Percentiles rank a stretch among this genome's conserved stretches.
phyloP scores from a whole-genome alignment of 1,140 invertebrate genomes.

The Listronotus oregonensis region DNA sequence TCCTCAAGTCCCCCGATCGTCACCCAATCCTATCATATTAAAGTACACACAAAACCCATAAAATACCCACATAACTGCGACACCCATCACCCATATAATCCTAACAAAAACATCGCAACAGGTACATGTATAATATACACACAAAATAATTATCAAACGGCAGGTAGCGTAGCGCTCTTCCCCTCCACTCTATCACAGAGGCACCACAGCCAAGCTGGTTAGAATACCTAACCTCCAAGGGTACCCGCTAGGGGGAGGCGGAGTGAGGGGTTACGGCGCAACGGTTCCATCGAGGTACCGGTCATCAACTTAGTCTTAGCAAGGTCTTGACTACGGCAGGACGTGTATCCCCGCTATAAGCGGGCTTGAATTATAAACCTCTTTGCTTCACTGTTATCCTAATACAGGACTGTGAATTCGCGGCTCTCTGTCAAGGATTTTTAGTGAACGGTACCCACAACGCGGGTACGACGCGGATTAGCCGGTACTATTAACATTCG shows the following conservation, averaged over 20 bases:
- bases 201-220: constrained; percentile 43
- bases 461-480: neutral
- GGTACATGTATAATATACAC: constrained; percentile 17
- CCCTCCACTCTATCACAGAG: constrained; percentile 11
- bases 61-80: constrained; percentile 17
- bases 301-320: constrained; percentile 53
- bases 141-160: constrained; percentile 15
- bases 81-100: constrained; percentile 6
- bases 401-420: constrained; percentile 16
- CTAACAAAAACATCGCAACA: constrained; percentile 27
- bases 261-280: constrained; percentile 46
- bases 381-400: constrained; percentile 14
- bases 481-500: neutral
- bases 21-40: neutral
- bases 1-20: neutral
- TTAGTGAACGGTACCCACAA: constrained; percentile 23
- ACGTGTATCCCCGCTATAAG: constrained; percentile 16
- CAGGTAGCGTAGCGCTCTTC: constrained; percentile 21
- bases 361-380: constrained; percentile 12
- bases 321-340: constrained; percentile 46
- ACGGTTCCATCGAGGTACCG: constrained; percentile 53
- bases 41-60: constrained; percentile 5
- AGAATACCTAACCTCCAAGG: constrained; percentile 52
- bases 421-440: constrained; percentile 25
- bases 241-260: constrained; percentile 31